Evolutionary conservation across 2,797 vertebrate species (phyloP).

Genomic region (Gymnoscopelus braueri): DNA sequence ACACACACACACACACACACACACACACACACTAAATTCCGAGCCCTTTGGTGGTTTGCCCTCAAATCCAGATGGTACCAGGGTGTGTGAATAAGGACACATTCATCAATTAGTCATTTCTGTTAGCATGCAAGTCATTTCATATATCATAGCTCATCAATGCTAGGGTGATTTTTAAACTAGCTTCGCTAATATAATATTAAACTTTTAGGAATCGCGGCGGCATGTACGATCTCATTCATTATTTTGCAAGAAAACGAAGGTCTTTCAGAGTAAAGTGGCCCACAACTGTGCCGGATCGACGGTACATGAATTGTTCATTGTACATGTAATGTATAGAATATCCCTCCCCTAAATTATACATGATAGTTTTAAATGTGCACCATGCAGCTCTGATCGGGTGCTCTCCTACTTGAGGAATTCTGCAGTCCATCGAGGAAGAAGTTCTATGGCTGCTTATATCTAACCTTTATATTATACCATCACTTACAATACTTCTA

Average conservation of each 20-base stretch:
- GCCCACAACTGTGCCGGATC: conserved; percentile 8
- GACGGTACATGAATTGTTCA: conserved; percentile 55
- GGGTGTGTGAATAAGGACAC: not conserved
- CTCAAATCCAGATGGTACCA: not conserved
- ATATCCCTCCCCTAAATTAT: conserved; percentile 43
- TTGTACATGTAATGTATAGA: conserved; percentile 38
- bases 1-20: conserved; percentile 10
- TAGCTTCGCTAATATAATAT: conserved; percentile 4
- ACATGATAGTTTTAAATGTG: conserved; percentile 63
- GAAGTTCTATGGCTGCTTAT: too few species aligned
- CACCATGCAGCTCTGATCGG: conserved; percentile 49
- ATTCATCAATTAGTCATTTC: conserved; percentile 28
- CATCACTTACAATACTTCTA: too few species aligned
- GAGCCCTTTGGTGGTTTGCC: not conserved
- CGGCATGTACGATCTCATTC: not conserved
- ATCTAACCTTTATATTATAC: too few species aligned
- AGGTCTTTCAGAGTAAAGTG: conserved; percentile 13
- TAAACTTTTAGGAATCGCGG: not conserved
- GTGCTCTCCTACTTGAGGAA: conserved; percentile 44
- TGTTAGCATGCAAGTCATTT: not conserved
- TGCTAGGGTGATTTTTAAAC: not conserved
- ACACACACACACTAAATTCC: not conserved
- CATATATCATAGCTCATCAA: not conserved
- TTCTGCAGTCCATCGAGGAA: not conserved
- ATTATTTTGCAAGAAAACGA: not conserved